phyloP scores from a whole-genome alignment of 1,140 invertebrate species.

The Lepidurus packardi region DNA sequence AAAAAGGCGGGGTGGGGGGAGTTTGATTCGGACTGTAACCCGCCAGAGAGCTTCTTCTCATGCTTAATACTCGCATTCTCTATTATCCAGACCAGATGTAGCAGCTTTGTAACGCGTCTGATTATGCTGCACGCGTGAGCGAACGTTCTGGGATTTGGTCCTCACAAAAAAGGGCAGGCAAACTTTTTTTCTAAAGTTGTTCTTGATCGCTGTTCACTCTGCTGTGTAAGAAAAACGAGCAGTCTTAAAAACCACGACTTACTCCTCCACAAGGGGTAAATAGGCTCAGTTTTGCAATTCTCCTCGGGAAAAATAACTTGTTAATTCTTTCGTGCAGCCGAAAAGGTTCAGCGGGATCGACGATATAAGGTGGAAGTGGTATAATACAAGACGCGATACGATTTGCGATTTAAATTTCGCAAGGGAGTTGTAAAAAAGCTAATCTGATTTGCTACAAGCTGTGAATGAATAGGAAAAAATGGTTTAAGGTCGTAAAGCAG shows the following conservation, averaged over 20 bases:
- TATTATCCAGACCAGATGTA: slow-evolving; percentile 22
- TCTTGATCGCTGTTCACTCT: not conserved
- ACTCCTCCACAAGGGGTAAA: not conserved
- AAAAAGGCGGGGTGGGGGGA: not conserved
- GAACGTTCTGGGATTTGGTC: not conserved
- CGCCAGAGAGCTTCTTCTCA: slow-evolving; percentile 2
- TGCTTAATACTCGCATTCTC: slow-evolving; percentile 15
- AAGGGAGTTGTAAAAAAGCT: no score
- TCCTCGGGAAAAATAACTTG: not conserved
- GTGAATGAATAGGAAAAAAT: no score
- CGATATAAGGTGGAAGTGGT: no score
- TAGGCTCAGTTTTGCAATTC: not conserved
- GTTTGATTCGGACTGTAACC: slow-evolving; percentile 9
- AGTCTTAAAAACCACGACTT: not conserved
- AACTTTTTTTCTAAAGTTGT: not conserved
- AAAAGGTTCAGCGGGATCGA: no score
- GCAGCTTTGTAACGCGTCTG: slow-evolving; percentile 14
- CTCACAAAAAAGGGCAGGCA: not conserved
- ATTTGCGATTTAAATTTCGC: no score
- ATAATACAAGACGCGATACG: no score
- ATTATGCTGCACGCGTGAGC: slow-evolving; percentile 1
- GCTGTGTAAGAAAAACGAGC: not conserved
- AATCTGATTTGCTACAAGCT: no score
- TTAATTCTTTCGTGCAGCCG: not conserved
- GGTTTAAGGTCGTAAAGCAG: no score